These are phyloP conservation scores for Thermophis baileyi DNA, from an alignment of 2,113 vertebrate genomes.

Conservation along the genomic window DNA sequence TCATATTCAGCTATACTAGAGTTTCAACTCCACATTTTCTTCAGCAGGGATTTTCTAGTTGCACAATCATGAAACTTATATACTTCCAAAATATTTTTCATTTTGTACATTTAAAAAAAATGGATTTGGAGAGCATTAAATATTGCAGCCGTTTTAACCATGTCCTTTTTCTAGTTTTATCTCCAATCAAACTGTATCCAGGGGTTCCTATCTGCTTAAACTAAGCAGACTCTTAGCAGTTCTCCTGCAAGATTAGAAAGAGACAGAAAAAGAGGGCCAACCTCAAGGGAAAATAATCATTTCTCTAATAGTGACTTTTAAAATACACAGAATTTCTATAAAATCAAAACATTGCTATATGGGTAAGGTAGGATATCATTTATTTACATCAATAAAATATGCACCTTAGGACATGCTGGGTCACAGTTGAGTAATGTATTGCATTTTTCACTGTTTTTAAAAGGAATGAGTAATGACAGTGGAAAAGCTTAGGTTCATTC, in stretches of 20 bases:
- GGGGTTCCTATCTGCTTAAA: conserved; percentile 17
- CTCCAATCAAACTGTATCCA: not conserved
- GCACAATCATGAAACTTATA: conserved; percentile 8
- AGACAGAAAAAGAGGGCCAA: not conserved
- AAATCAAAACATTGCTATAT: conserved; percentile 63
- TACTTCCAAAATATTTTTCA: not conserved
- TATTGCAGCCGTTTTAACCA: conserved; percentile 15
- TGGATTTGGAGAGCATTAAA: not conserved
- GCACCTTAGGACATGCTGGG: conserved; percentile 56
- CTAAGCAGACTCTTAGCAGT: conserved; percentile 20
- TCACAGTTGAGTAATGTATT: conserved; percentile 61
- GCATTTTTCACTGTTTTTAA: conserved; percentile 65
- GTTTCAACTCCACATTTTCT: conserved; percentile 34
- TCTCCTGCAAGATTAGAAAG: conserved; percentile 35
- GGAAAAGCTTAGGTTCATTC: conserved; percentile 64
- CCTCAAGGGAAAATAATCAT: conserved; percentile 58
- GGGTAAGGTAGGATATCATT: conserved; percentile 58
- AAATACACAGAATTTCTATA: conserved; percentile 57
- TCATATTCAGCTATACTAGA: conserved; percentile 12
- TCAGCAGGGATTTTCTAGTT: conserved; percentile 25
- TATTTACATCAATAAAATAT: conserved; percentile 73
- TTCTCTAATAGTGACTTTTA: conserved; percentile 56
- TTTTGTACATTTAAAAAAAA: not conserved
- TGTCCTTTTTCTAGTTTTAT: conserved; percentile 22
- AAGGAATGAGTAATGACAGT: conserved; percentile 70